Base-by-base conservation (phyloP, 2,113 vertebrate genomes). In the Oreochromis tanganicae region DNA sequence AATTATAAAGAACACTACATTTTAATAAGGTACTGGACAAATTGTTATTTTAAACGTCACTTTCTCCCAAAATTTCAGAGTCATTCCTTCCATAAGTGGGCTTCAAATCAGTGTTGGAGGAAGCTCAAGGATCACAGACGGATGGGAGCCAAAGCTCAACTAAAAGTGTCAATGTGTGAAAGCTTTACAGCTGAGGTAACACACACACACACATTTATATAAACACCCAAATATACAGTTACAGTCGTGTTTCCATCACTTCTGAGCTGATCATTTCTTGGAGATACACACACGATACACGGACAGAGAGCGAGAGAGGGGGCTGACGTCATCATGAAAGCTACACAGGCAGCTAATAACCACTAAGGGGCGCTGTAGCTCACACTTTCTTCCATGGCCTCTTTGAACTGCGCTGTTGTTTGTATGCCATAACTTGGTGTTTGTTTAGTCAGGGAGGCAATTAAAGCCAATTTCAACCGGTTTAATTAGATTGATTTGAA, bases 401-500 rank as follows among this genome's bases (percentile, higher is more conserved):
- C 43, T 75, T 56, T 56, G 43, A 54, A 87, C 91, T 61, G 83
- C 85, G 86, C 85, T 87, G 63, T 89, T 93, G 91, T 91, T 93
- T 95, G 75, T 75, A 85, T 93, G 92, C 91, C 89, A 90, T 79
- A 94, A 95, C 89, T 93, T 95, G 83, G 27, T 94, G 94, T 96
- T 96, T 96, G 93, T 95, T 92, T 94, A 94, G 92, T 94, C 92
- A 92, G 81, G 86, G 89, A 93, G 89, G 90, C 94, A 96, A 96
- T 96, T 96, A 96, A 93, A 95, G 90, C 90, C 88, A 91, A 93
- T 95, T 93, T 91, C 89, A 95, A 94, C 93, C 91, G 89, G 89
- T 95, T 94, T 96, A 96, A 96, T 96, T 91, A 96, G 92, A 95
- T 92, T 93, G 86, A 95, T 95, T 95, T 94, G 85, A 95, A 95